Conservation (phyloP, 2,797 vertebrate genomes). For the Enteromius unitaeniatus region DNA sequence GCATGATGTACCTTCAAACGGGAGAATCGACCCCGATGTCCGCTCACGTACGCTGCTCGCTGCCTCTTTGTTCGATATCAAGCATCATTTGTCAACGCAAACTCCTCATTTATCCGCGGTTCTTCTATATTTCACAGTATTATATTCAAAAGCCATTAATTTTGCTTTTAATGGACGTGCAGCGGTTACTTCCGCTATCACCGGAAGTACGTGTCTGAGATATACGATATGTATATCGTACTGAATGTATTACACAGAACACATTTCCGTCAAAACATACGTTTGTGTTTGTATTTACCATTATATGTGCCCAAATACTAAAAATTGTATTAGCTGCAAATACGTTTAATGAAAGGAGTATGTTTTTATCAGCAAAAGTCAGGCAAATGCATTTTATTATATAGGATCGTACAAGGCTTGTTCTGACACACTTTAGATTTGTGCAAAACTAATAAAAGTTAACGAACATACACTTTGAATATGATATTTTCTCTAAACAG, state of each 20-base stretch:
- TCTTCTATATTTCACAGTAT: not conserved
- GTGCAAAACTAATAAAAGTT: too few species aligned
- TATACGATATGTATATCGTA: not conserved
- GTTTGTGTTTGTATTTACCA: not conserved
- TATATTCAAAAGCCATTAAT: constrained; percentile 49
- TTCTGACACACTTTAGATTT: not conserved
- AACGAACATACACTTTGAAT: not conserved
- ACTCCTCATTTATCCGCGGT: not conserved
- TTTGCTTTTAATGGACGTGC: constrained; percentile 42
- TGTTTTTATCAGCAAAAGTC: not conserved
- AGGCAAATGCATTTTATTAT: not conserved
- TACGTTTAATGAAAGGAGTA: not conserved
- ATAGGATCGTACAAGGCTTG: not conserved
- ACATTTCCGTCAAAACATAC: too few species aligned
- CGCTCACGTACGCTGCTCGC: constrained; percentile 36
- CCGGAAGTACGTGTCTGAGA: constrained; percentile 48
- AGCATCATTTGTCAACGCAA: not conserved
- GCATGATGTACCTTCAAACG: constrained; percentile 49
- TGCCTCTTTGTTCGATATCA: not conserved
- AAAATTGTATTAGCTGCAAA: not conserved
- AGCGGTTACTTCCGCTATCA: constrained; percentile 22
- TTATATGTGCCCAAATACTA: not conserved
- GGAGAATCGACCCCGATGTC: constrained; percentile 28
- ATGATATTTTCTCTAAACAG: not conserved
- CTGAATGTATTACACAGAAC: not conserved